These are phyloP conservation scores for Parazoanthus darwini DNA, from an alignment of 92 coral and sea anemone species.

Conservation along the genomic window DNA sequence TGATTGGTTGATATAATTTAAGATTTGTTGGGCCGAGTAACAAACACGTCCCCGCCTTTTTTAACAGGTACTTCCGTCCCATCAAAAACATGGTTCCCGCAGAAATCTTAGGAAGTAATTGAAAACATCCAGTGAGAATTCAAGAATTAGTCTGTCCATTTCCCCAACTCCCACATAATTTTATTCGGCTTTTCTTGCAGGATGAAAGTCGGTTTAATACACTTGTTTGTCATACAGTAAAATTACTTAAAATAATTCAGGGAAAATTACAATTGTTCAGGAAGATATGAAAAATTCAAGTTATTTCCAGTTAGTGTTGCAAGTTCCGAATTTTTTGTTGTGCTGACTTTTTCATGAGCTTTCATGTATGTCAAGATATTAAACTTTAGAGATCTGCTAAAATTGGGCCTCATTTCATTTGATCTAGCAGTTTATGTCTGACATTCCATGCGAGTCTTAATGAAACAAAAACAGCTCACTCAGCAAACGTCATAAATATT, in stretches of 20 bases:
- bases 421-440: too few species aligned
- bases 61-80: slow-evolving; percentile 8
- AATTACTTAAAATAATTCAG: too few species aligned
- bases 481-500: too few species aligned
- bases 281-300: too few species aligned
- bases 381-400: not conserved
- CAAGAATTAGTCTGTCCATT: too few species aligned
- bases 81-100: not conserved
- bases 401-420: not conserved
- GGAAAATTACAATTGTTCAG: not conserved
- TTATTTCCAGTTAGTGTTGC: not conserved
- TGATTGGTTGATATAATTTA: not conserved
- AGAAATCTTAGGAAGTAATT: not conserved
- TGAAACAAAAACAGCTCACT: not conserved
- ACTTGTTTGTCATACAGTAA: not conserved
- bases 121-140: not conserved
- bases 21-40: not conserved
- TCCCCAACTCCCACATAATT: not conserved
- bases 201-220: not conserved
- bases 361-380: too few species aligned
- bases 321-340: not conserved
- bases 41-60: slow-evolving; percentile 1
- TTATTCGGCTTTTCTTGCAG: not conserved
- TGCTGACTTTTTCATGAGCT: too few species aligned
- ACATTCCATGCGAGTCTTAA: too few species aligned